Evolutionary conservation across 1,140 invertebrate genomes (phyloP), one percentile per base, ranked within the genome.

Genomic region (Drosophila grimshawi): DNA sequence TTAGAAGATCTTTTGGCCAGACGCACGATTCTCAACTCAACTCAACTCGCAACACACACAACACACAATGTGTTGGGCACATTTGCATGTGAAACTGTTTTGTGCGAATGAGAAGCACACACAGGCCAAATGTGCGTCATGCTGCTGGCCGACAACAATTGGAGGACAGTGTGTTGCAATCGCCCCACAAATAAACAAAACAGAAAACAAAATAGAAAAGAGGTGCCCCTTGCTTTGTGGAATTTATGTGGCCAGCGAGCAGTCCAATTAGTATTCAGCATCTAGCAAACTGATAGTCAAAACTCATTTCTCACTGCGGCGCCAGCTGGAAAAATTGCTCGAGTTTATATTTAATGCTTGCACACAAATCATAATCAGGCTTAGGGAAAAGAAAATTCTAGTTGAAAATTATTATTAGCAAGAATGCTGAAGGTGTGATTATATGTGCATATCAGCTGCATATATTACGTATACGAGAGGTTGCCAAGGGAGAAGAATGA

Each of bases 1-100:
- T 88, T 86, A 85, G 82, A 86, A 81, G 64, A 85, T 66, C 52
- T 53, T 53, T 64, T 64, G 59, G 52, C 59, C 71, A 79, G 81
- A 78, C 62, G 57, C 62, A 59, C 68, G 61, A 60, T 30, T 29
- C n/a, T n/a, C 39, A 43, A 43, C 39, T 43, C 39, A 43, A 43
- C 39, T 5, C 39, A 8, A 43, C 19, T 19, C 19, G 19, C 19
- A 37, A 55, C 37, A 39, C 39, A 27, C 66, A 46, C 19, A 37
- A 55, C 37, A 39, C 39, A 27, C 66, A 46, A 59, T 59, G 29
- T 61, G 49, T 37, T 45, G 10, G 29, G 45, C 67, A 68, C 48
- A 52, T 73, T 45, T 67, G 70, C 56, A 55, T 67, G 55, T 43
- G 39, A 43, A 43, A 43, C 4, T 43, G 10, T 43, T 43, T n/a